phyloP scores from a whole-genome alignment of 2,113 vertebrate genomes.

The Poeciliopsis retropinna region DNA sequence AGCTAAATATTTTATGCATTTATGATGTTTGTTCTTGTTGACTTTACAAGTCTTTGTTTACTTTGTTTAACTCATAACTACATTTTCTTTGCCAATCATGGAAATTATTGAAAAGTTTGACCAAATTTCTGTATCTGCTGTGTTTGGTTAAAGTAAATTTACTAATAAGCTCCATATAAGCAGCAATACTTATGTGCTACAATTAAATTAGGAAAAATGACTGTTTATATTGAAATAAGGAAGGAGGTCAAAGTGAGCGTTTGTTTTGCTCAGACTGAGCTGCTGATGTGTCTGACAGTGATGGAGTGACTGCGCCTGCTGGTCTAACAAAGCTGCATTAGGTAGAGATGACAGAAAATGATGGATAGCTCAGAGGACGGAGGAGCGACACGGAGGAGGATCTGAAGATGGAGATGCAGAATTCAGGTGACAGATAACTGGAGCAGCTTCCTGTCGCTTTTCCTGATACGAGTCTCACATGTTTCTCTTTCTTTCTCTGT shows the following conservation, averaged over 20 bases:
- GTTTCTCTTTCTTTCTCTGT: neutral
- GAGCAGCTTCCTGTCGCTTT: constrained; percentile 8
- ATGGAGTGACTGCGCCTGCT: constrained; percentile 35
- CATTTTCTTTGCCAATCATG: too few relatives aligned
- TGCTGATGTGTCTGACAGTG: constrained; percentile 32
- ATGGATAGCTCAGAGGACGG: constrained; percentile 37
- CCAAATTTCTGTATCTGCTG: too few relatives aligned
- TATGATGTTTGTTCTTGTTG: too few relatives aligned
- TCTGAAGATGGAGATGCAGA: constrained; percentile 35
- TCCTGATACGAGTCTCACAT: neutral
- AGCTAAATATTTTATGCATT: neutral
- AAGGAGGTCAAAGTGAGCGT: neutral
- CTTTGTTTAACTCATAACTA: too few relatives aligned
- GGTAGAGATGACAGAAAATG: constrained; percentile 23
- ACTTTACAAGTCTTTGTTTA: too few relatives aligned
- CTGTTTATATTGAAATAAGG: neutral
- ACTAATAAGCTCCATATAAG: too few relatives aligned
- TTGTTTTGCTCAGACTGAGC: neutral
- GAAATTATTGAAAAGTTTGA: too few relatives aligned
- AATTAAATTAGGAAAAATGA: too few relatives aligned
- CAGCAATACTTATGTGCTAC: too few relatives aligned
- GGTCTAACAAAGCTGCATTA: constrained; percentile 30
- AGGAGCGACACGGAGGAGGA: constrained; percentile 35
- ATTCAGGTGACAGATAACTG: constrained; percentile 36
- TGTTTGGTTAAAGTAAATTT: too few relatives aligned